Evolutionary conservation across 2,888 invertebrate genomes (phyloP).

Genomic region (Lasioglossum morio): DNA sequence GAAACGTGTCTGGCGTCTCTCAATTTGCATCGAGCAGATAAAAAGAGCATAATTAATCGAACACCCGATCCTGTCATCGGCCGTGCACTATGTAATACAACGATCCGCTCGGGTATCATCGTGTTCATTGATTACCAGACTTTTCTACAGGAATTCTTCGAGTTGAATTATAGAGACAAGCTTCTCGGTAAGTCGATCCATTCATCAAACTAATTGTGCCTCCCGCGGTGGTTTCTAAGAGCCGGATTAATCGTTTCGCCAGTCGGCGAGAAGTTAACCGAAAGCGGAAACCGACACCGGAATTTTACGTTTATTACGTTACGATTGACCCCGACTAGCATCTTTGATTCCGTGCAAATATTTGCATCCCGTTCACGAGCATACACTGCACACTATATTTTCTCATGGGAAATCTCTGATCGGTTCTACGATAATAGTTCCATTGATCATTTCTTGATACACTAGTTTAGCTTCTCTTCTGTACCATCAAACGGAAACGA

Average conservation of each 20-base stretch:
- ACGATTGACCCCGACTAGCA: background rate
- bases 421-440: background rate
- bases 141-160: slow-evolving; percentile 20
- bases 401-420: background rate
- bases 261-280: background rate
- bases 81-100: background rate
- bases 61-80: background rate
- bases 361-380: background rate
- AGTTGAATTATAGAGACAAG: slow-evolving; percentile 36
- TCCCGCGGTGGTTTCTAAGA: slow-evolving; percentile 31
- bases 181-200: slow-evolving; percentile 36
- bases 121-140: background rate
- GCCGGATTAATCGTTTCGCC: slow-evolving; percentile 35
- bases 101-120: background rate
- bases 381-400: background rate
- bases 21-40: background rate
- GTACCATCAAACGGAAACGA: background rate
- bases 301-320: background rate
- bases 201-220: slow-evolving; percentile 44
- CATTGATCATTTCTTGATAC: background rate
- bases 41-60: background rate
- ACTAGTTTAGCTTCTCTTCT: background rate
- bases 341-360: background rate
- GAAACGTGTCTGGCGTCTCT: background rate
- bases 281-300: background rate